phyloP scores from a whole-genome alignment of 2,888 invertebrate species.

The Oscheius onirici region DNA sequence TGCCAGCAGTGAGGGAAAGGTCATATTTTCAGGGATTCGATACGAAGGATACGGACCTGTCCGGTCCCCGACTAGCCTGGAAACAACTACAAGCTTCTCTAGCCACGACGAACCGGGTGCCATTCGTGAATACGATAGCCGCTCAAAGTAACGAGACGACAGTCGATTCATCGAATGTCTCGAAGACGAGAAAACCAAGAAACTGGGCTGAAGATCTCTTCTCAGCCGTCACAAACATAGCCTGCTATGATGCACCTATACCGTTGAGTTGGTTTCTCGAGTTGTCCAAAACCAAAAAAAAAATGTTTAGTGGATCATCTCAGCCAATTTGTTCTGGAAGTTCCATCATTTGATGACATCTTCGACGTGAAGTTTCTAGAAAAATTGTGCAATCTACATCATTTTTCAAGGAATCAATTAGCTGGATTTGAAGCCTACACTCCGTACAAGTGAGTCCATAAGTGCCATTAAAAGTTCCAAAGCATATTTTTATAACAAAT shows the following conservation, averaged over 20 bases:
- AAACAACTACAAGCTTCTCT: slow-evolving; percentile 56
- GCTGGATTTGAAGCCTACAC: slow-evolving; percentile 53
- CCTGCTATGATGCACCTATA: slow-evolving; percentile 69
- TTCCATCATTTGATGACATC: slow-evolving; percentile 54
- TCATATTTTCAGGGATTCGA: slow-evolving; percentile 65
- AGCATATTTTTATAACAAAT: no score
- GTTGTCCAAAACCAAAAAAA: no score
- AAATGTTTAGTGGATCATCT: slow-evolving; percentile 69
- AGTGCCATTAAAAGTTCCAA: no score
- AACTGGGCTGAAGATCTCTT: slow-evolving; percentile 67
- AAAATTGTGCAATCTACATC: slow-evolving; percentile 61
- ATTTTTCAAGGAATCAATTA: slow-evolving; percentile 45
- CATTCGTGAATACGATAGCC: slow-evolving; percentile 43
- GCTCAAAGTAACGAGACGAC: background rate
- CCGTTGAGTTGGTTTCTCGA: slow-evolving; percentile 52
- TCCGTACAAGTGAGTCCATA: slow-evolving; percentile 39
- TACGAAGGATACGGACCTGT: slow-evolving; percentile 64
- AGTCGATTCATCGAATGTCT: background rate
- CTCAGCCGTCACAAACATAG: slow-evolving; percentile 59
- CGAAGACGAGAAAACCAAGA: slow-evolving; percentile 33
- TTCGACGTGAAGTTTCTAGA: slow-evolving; percentile 55
- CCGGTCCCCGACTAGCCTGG: slow-evolving; percentile 66
- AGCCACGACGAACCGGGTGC: slow-evolving; percentile 56
- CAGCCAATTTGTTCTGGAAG: slow-evolving; percentile 63
- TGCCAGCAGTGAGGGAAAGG: no score